Percentiles rank a stretch among this genome's conserved stretches.
These are phyloP conservation scores for Entomyzon cyanotis DNA, from an alignment of 2,113 vertebrate genomes.

Conservation along the genomic window DNA sequence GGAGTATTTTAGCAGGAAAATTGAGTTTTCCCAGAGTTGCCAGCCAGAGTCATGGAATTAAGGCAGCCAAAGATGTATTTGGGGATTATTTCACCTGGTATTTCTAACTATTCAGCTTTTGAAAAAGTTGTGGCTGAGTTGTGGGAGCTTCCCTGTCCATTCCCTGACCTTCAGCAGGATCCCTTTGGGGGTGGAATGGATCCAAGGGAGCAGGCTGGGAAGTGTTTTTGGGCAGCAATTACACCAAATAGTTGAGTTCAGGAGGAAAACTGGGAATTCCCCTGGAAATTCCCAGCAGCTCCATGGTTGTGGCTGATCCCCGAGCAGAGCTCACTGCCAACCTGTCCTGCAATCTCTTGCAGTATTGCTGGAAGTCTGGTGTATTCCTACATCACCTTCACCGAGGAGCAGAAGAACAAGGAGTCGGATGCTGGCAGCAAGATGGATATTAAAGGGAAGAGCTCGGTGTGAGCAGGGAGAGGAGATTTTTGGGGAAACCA, in stretches of 20 bases:
- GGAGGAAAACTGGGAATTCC: not conserved
- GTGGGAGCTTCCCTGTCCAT: not conserved
- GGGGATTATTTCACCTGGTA: not conserved
- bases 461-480: conserved; percentile 71
- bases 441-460: conserved; percentile 81
- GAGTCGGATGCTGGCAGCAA: conserved; percentile 69
- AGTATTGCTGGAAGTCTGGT: conserved; percentile 96
- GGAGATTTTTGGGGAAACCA: not conserved
- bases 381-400: conserved; percentile 95
- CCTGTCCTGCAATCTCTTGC: accelerated
- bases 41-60: not conserved
- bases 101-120: not conserved
- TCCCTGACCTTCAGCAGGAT: not conserved
- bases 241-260: accelerated
- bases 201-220: too few relatives aligned
- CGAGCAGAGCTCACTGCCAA: accelerated
- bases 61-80: too few relatives aligned
- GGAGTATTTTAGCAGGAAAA: not conserved
- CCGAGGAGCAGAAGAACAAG: conserved; percentile 86
- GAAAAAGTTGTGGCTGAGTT: not conserved
- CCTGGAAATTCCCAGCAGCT: accelerated
- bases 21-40: not conserved
- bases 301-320: accelerated
- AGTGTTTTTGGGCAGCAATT: not conserved
- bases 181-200: not conserved